These are phyloP conservation scores for Lepidurus packardi DNA, from an alignment of 1,140 invertebrate species.

Conservation along the genomic window DNA sequence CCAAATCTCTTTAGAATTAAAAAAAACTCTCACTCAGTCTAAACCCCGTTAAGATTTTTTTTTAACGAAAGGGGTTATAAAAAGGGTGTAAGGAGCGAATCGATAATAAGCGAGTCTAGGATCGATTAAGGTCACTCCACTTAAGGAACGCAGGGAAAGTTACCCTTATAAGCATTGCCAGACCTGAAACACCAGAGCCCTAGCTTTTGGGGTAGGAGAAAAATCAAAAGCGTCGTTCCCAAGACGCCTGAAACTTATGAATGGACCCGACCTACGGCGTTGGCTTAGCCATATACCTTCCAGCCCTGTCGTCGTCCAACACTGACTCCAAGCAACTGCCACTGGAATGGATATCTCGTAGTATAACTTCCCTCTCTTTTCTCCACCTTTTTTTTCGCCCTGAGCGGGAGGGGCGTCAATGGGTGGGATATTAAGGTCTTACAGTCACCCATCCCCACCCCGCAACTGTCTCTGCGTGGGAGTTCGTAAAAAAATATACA, in stretches of 20 bases:
- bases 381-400: not conserved
- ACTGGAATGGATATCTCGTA: not conserved
- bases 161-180: too few relatives aligned
- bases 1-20: not conserved
- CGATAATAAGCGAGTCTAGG: too few relatives aligned
- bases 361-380: not conserved
- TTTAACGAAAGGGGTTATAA: too few relatives aligned
- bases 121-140: too few relatives aligned
- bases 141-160: too few relatives aligned
- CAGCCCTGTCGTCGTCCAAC: not conserved
- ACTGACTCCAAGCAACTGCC: constrained; percentile 5
- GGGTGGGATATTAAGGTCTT: not conserved
- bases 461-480: not conserved
- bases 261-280: too few relatives aligned
- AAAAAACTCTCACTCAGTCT: too few relatives aligned
- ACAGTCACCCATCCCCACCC: not conserved
- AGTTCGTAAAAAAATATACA: not conserved
- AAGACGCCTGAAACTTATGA: not conserved
- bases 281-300: not conserved
- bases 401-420: not conserved
- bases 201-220: too few relatives aligned
- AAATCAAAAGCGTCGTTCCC: not conserved
- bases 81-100: too few relatives aligned
- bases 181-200: too few relatives aligned
- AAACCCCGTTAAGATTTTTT: too few relatives aligned